Conservation (phyloP, 1,140 invertebrate species). For the Bombus vancouverensis region DNA sequence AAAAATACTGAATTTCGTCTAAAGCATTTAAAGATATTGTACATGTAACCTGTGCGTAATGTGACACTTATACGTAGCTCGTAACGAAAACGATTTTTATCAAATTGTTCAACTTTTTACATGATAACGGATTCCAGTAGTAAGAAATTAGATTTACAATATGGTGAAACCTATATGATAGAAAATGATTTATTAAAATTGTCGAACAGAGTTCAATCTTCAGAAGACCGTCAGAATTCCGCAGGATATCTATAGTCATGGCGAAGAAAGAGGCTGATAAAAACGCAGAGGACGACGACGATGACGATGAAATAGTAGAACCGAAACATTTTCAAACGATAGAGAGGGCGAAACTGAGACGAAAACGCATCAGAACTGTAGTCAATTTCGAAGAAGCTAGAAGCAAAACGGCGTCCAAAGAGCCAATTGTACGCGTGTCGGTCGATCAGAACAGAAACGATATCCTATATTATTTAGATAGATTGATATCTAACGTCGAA, state of each 20-base stretch:
- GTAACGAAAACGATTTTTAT: too few species aligned
- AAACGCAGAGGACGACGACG: constrained; percentile 59
- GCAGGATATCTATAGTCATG: constrained; percentile 81
- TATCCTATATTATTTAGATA: constrained; percentile 71
- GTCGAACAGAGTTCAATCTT: constrained; percentile 72
- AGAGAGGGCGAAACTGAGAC: not conserved
- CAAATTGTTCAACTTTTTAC: too few species aligned
- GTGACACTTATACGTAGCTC: not conserved
- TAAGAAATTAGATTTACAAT: not conserved
- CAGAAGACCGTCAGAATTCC: constrained; percentile 83
- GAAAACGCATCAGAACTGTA: constrained; percentile 7
- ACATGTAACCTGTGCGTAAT: not conserved
- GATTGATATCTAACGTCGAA: constrained; percentile 72
- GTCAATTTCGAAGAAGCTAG: not conserved
- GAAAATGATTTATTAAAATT: not conserved
- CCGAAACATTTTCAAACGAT: too few species aligned
- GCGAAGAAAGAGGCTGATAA: constrained; percentile 77
- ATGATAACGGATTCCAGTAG: too few species aligned
- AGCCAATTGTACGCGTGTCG: not conserved
- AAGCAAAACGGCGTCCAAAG: constrained; percentile 9
- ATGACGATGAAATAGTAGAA: too few species aligned
- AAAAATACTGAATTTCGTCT: not conserved
- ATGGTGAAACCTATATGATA: not conserved
- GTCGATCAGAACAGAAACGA: constrained; percentile 71
- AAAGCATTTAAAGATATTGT: not conserved